A percentile compares a stretch with the other conserved stretches of the same genome.
phyloP scores from a whole-genome alignment of 2,797 vertebrate genomes.

The Gambelia wislizenii region DNA sequence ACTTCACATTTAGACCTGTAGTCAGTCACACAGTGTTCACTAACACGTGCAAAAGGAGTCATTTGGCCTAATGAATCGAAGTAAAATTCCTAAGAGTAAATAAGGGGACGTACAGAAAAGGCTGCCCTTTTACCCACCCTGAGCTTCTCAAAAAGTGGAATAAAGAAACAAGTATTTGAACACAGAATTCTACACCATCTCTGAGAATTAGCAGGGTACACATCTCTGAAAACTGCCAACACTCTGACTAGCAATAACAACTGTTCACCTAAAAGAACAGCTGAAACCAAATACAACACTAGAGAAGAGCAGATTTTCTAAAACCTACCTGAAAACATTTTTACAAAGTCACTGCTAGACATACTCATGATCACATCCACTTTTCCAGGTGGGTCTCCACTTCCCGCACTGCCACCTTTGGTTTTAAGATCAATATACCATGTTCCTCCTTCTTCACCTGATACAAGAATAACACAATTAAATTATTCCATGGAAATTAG shows the following conservation, averaged over 20 bases:
- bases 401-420: conserved; percentile 79
- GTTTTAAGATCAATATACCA: conserved; percentile 94
- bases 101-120: background rate
- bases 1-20: background rate
- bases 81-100: background rate
- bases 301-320: background rate
- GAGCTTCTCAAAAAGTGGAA: background rate
- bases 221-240: background rate
- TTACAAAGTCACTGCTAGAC: conserved; percentile 88
- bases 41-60: background rate
- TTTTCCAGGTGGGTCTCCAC: conserved; percentile 78
- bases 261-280: background rate
- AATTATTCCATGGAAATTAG: background rate
- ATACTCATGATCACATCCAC: conserved; percentile 90
- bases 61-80: background rate
- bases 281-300: background rate
- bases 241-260: background rate
- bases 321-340: conserved; percentile 91
- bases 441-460: conserved; percentile 85
- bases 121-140: background rate
- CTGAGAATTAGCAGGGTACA: background rate
- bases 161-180: background rate
- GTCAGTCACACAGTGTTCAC: background rate
- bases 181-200: background rate
- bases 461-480: conserved; percentile 11